phyloP scores from a whole-genome alignment of 2,797 vertebrate genomes.

The Vireo griseus region DNA sequence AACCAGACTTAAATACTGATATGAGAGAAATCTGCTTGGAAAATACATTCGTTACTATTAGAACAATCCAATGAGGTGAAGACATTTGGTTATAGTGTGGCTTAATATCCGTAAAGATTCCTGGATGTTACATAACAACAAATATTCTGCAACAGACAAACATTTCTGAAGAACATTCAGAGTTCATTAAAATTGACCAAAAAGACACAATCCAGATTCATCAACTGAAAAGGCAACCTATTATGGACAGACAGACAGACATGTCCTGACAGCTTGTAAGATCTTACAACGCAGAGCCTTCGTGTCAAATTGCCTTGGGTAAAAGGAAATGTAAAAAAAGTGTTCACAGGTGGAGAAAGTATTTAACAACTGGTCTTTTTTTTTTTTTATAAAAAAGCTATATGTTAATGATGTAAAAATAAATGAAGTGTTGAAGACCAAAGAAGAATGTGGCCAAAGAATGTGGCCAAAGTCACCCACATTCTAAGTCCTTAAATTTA shows the following conservation, averaged over 20 bases:
- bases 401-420: conserved; percentile 56
- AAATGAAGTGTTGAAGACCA: conserved; percentile 43
- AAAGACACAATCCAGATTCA: background rate
- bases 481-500: conserved; percentile 16
- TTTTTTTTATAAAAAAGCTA: conserved; percentile 33
- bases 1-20: conserved; percentile 29
- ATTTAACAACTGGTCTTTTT: background rate
- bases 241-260: background rate
- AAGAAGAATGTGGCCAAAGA: background rate
- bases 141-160: conserved; percentile 26
- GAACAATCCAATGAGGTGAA: conserved; percentile 28
- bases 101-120: conserved; percentile 24
- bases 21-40: conserved; percentile 10
- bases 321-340: conserved; percentile 65
- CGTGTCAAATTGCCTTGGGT: conserved; percentile 1
- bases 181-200: conserved; percentile 25
- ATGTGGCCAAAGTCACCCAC: background rate
- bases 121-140: conserved; percentile 5
- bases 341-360: conserved; percentile 67
- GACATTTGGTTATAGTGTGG: conserved; percentile 32
- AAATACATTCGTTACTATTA: conserved; percentile 48
- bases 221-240: conserved; percentile 14
- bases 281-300: conserved; percentile 3
- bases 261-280: background rate
- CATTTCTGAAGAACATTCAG: background rate